A percentile compares a stretch with the other conserved stretches of the same genome.
Conservation (phyloP, 2,113 vertebrate species). For the Petroica traversi region DNA sequence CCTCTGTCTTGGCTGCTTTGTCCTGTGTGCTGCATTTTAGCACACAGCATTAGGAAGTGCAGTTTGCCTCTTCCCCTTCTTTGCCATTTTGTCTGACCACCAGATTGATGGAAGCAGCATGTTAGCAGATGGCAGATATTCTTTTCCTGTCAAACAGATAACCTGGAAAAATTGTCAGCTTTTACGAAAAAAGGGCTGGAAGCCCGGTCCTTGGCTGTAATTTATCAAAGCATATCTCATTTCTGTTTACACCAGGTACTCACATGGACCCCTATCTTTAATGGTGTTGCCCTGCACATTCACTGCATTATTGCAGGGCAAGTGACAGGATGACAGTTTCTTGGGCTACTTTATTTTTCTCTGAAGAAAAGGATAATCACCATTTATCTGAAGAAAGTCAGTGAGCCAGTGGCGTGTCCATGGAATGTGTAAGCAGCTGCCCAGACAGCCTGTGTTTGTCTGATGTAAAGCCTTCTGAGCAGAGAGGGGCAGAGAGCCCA, state of each 20-base stretch:
- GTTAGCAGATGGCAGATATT: slow-evolving; percentile 28
- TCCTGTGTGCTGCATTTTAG: not conserved
- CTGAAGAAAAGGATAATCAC: slow-evolving; percentile 3
- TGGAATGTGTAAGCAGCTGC: not conserved
- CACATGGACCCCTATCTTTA: not conserved
- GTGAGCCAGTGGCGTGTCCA: not conserved
- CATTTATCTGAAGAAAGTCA: not conserved
- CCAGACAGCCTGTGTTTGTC: not conserved
- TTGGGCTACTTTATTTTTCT: slow-evolving; percentile 3
- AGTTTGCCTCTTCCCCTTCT: not conserved
- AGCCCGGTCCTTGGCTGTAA: not conserved
- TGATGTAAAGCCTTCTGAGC: not conserved
- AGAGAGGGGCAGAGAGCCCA: not conserved
- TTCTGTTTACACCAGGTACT: not conserved
- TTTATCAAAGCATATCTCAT: not conserved
- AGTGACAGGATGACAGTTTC: not conserved
- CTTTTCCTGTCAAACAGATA: slow-evolving; percentile 17
- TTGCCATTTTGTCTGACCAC: not conserved
- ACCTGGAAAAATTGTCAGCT: not conserved
- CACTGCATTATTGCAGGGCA: not conserved
- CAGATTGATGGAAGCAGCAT: slow-evolving; percentile 7
- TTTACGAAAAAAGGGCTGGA: not conserved
- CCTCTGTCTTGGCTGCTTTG: not conserved
- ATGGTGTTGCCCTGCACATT: not conserved
- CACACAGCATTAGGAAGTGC: not conserved